Base-by-base conservation (phyloP, 2,888 invertebrate species). In the Entomobrya multifasciata region DNA sequence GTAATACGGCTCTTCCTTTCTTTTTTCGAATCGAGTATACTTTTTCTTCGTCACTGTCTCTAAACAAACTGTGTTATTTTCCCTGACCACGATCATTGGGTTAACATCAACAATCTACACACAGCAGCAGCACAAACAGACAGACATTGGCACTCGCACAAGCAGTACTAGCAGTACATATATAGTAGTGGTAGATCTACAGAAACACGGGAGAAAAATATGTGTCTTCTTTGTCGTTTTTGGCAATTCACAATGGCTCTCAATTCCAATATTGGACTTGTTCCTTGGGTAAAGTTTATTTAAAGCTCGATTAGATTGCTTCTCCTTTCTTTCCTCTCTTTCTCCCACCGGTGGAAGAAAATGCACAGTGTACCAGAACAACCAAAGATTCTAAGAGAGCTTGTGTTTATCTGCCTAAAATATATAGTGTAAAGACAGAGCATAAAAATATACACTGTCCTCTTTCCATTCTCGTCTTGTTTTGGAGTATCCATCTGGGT, bases 301-400 rank as follows among this genome's bases (percentile, higher is more conserved):
- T 84, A 84, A 84, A 84, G 84, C 84, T 84, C 84, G 84, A 84
- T 84, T 84, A 84, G 84, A 84, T 84, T 84, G 77, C 84, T 47
- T 65, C 78, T 65, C 70, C 74, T 55, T 67, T 76, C 47, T 72
- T 36, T 36, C 25, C 74, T 74, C 47, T 47, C 27, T 47, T 36
- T 25, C 27, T 25, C 47, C 49, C 72, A 27, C 11, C 17, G 25
- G 72, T 72, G 72, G 72, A 10, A 41, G 2, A 17, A 15, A 65
- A 13, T 44, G 44, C 15, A 22, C 20, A 41, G 22, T 44, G 67
- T 44, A 67, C 27, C 17, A 47, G 44, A 1, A 47, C 22, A 70
- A 65, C 41, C 65, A 65, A 20, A n/a, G 52, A 74, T 74, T n/a
- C n/a, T n/a, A n/a, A n/a, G 30, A 3, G 52, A 74, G n/a, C n/a